These are phyloP conservation scores for Metaphire vulgaris DNA, from an alignment of 1,140 invertebrate genomes.

Conservation along the genomic window DNA sequence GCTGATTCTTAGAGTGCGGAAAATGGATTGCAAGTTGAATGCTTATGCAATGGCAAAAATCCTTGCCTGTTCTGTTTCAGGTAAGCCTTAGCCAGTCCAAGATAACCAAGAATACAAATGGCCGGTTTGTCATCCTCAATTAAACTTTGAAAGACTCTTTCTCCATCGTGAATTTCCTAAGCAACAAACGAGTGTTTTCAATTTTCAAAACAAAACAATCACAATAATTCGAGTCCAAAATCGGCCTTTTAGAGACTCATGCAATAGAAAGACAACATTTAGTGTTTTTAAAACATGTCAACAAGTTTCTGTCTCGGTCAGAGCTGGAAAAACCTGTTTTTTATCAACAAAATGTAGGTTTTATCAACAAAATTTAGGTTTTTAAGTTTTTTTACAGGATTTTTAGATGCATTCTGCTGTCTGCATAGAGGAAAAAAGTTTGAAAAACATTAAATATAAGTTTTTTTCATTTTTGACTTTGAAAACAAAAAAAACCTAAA, in stretches of 20 bases:
- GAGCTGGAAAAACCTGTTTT: background rate
- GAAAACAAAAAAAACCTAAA: background rate
- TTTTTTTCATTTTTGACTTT: background rate
- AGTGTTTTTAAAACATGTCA: too few species aligned
- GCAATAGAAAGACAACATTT: background rate
- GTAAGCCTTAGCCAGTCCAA: background rate
- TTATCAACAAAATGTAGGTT: background rate
- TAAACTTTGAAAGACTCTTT: background rate
- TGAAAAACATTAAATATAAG: too few species aligned
- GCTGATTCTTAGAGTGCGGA: too few species aligned
- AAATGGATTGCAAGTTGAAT: too few species aligned
- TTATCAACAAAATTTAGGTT: background rate
- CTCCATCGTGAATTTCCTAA: background rate
- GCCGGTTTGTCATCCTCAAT: background rate
- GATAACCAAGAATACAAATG: background rate
- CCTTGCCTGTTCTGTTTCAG: background rate
- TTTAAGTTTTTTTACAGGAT: too few species aligned
- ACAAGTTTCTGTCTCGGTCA: too few species aligned
- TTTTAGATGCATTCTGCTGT: too few species aligned
- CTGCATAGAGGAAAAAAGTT: too few species aligned
- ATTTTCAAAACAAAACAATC: background rate
- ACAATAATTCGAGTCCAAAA: background rate
- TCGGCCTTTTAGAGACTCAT: background rate
- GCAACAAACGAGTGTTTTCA: background rate
- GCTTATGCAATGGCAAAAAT: too few species aligned